Conservation (phyloP, 2,888 invertebrate genomes). For the Cryptocheilus praepositus region DNA sequence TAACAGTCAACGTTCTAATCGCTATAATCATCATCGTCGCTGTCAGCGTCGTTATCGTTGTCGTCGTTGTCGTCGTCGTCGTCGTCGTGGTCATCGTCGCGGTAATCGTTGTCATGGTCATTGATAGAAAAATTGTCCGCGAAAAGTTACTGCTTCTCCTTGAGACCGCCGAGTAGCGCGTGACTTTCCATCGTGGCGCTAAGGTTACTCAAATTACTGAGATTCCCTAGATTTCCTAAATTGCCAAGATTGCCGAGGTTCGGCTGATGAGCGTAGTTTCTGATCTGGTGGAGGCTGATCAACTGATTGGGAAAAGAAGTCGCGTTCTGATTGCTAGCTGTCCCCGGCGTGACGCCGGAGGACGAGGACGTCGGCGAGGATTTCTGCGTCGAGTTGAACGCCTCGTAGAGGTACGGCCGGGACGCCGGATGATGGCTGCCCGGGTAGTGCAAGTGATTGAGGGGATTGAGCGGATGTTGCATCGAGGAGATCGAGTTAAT, state of each 20-base stretch:
- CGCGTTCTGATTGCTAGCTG: slow-evolving; percentile 74
- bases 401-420: slow-evolving; percentile 94
- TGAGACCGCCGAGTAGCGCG: slow-evolving; percentile 70
- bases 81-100: too few species aligned
- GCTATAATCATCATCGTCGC: background rate
- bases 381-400: slow-evolving; percentile 90
- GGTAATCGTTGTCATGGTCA: too few species aligned
- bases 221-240: slow-evolving; percentile 68
- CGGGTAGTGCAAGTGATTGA: slow-evolving; percentile 78
- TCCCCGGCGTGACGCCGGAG: slow-evolving; percentile 65
- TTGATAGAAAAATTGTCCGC: too few species aligned
- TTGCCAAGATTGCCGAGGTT: slow-evolving; percentile 78
- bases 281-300: slow-evolving; percentile 96
- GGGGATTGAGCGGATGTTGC: slow-evolving; percentile 78
- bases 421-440: slow-evolving; percentile 72
- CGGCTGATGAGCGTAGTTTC: slow-evolving; percentile 96
- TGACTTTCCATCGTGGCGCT: slow-evolving; percentile 72
- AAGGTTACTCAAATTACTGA: slow-evolving; percentile 69
- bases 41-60: too few species aligned
- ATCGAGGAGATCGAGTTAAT: slow-evolving; percentile 88
- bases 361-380: slow-evolving; percentile 74
- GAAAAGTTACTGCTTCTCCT: slow-evolving; percentile 69
- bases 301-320: slow-evolving; percentile 92
- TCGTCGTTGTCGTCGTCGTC: background rate
- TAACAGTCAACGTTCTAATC: slow-evolving; percentile 4